Conservation (phyloP, 2,113 vertebrate genomes). For the Haliaeetus leucogaster region DNA sequence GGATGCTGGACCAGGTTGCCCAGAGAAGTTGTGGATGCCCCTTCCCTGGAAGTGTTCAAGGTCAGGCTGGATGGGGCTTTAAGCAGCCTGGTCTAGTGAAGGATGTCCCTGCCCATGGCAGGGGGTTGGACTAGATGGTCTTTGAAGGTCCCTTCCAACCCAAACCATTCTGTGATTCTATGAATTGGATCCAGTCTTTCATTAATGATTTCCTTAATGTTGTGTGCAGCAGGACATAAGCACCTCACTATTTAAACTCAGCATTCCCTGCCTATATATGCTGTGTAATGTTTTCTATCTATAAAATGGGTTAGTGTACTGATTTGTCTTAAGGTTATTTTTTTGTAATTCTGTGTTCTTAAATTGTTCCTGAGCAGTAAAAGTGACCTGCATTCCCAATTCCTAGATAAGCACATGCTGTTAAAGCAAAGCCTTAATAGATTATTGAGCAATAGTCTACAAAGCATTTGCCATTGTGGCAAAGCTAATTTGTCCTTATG, state of each 20-base stretch:
- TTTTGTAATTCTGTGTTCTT: not conserved
- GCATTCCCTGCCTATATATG: accelerated
- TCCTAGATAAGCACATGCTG: not conserved
- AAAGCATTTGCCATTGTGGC: accelerated
- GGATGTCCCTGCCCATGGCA: accelerated
- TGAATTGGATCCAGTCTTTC: not conserved
- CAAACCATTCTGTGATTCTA: not conserved
- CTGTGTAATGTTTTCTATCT: accelerated
- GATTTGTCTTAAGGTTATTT: too few species aligned
- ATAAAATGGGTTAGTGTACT: not conserved
- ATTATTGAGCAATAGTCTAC: accelerated
- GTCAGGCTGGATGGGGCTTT: not conserved
- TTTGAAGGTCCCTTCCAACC: not conserved
- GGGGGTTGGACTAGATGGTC: accelerated
- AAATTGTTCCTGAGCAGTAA: accelerated
- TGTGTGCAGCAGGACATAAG: accelerated
- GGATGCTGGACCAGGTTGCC: not conserved
- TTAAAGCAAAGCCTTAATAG: not conserved
- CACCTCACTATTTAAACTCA: accelerated
- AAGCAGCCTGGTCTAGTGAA: accelerated
- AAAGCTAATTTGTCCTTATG: not conserved
- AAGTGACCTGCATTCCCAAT: accelerated
- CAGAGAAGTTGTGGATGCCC: not conserved
- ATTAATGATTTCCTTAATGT: accelerated
- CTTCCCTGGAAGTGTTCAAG: not conserved